Evolutionary conservation across 1,140 invertebrate genomes (phyloP).

Genomic region (Orussus abietinus): DNA sequence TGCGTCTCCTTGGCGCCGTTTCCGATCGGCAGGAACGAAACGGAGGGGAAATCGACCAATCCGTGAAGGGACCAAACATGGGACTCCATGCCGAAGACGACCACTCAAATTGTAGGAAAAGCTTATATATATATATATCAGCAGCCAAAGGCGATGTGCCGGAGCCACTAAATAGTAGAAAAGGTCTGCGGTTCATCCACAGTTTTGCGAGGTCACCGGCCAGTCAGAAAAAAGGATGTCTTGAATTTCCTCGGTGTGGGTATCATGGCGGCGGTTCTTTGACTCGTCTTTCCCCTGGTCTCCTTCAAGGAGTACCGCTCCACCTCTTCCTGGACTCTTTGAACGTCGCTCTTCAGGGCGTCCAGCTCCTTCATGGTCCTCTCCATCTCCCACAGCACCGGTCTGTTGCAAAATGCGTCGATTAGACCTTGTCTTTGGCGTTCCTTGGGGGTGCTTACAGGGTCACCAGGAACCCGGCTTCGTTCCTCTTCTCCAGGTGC

Average conservation of each 20-base stretch:
- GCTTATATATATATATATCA: too few relatives aligned
- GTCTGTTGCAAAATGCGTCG: constrained; percentile 18
- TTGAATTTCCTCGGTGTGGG: too few relatives aligned
- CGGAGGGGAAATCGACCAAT: too few relatives aligned
- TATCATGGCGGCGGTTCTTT: too few relatives aligned
- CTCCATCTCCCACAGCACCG: constrained; percentile 25
- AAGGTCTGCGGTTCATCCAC: constrained; percentile 16
- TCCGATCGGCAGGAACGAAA: too few relatives aligned
- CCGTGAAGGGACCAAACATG: too few relatives aligned
- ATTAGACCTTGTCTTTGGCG: neutral
- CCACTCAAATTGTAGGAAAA: too few relatives aligned
- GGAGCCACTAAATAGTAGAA: neutral
- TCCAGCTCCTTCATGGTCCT: constrained; percentile 15
- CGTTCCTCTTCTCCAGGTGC: constrained; percentile 14
- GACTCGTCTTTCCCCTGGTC: too few relatives aligned
- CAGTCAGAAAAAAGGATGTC: too few relatives aligned
- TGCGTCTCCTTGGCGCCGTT: too few relatives aligned
- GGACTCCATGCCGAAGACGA: too few relatives aligned
- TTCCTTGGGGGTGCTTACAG: constrained; percentile 20
- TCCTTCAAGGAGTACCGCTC: constrained; percentile 3
- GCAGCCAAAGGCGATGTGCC: too few relatives aligned
- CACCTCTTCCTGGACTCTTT: constrained; percentile 14
- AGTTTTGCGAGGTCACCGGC: constrained; percentile 12
- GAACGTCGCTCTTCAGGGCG: constrained; percentile 14
- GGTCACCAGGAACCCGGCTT: constrained; percentile 24